Percentiles rank a stretch among this genome's conserved stretches.
phyloP scores from a whole-genome alignment of 2,797 vertebrate species.

The Lacerta agilis region DNA sequence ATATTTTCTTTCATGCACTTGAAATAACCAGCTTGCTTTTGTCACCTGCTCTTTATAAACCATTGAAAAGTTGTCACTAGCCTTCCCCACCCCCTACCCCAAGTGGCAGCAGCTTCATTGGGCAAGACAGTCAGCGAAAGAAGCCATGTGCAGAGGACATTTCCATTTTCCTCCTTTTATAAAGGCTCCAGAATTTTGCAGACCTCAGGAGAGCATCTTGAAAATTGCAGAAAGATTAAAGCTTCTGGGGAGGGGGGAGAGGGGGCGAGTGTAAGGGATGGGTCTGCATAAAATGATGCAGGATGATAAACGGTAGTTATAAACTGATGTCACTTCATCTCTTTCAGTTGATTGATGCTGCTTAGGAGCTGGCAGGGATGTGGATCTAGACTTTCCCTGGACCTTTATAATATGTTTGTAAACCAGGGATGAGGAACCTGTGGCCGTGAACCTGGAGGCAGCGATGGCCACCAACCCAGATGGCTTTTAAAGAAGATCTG shows the following conservation, averaged over 20 bases:
- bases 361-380: slow-evolving; percentile 48
- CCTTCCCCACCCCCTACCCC: background rate
- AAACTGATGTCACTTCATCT: slow-evolving; percentile 35
- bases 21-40: slow-evolving; percentile 39
- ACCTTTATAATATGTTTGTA: background rate
- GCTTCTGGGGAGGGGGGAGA: background rate
- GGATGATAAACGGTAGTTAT: slow-evolving; percentile 9
- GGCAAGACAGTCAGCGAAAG: background rate
- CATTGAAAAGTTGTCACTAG: slow-evolving; percentile 32
- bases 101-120: background rate
- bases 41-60: slow-evolving; percentile 23
- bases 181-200: slow-evolving; percentile 25
- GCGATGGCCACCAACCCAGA: too few relatives aligned
- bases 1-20: slow-evolving; percentile 26
- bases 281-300: slow-evolving; percentile 18
- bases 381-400: slow-evolving; percentile 19
- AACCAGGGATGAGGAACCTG: background rate
- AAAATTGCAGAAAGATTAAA: slow-evolving; percentile 35
- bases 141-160: background rate
- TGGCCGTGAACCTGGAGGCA: too few relatives aligned
- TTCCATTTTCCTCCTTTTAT: slow-evolving; percentile 21
- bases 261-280: background rate
- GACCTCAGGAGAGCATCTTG: background rate
- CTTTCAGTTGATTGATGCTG: slow-evolving; percentile 54
- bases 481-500: too few relatives aligned